phyloP scores from a whole-genome alignment of 2,113 vertebrate species.

The Marcusenius ussheri region DNA sequence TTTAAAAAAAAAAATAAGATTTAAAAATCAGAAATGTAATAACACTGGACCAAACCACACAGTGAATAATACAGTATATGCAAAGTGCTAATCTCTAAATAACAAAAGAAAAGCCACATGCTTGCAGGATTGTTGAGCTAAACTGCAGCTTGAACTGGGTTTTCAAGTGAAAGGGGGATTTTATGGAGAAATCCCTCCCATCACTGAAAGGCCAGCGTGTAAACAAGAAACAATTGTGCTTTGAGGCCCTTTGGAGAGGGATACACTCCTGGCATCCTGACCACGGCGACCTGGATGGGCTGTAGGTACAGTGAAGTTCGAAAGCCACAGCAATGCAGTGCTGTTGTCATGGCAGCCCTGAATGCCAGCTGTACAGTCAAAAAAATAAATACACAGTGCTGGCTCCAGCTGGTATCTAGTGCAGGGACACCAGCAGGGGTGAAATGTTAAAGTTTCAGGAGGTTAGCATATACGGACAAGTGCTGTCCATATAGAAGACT shows the following conservation, averaged over 20 bases:
- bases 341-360: conserved; percentile 4
- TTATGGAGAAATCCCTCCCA: not conserved
- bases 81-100: not conserved
- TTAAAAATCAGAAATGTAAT: not conserved
- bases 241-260: not conserved
- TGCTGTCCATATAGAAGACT: not conserved
- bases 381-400: not conserved
- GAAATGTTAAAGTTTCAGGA: not conserved
- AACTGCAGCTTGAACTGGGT: not conserved
- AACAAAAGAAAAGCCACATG: not conserved
- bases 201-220: not conserved
- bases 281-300: not conserved
- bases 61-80: not conserved
- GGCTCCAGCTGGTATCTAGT: not conserved
- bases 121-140: not conserved
- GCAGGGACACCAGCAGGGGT: not conserved
- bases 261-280: not conserved
- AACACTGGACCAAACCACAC: not conserved
- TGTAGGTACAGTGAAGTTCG: not conserved
- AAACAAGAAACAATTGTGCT: not conserved
- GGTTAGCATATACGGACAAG: too few relatives aligned
- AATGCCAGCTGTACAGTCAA: not conserved
- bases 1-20: not conserved
- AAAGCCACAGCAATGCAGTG: not conserved
- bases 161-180: not conserved